Base-by-base conservation (phyloP, 1,140 invertebrate species). In the Aphelenchoides avenae region DNA sequence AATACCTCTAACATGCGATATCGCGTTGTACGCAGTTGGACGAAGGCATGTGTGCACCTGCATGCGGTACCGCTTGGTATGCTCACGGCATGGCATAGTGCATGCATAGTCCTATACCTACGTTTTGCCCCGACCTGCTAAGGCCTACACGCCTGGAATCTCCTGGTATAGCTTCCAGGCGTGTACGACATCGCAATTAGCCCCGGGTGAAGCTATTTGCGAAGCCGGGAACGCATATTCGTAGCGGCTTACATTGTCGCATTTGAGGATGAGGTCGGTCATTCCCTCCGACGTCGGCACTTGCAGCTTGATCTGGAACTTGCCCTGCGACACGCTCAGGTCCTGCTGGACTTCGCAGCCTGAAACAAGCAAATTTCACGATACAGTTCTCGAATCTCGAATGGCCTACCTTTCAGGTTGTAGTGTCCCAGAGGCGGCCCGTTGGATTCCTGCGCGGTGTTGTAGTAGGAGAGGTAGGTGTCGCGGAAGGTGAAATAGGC, bases 321-420 rank as follows among this genome's bases (percentile, higher is more conserved):
- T 89, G 1, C 85, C 84, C 62, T 91, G 86, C 1, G 88, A 84
- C 0, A 98, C 83, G 78, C 93, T 90, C 0, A 98, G 89, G 78
- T 98, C 93, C 0, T 92, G 92, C 2, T 89, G 91, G 22, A 96
- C 89, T 82, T 97, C 93, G 79, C 91, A 96, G 9, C 92, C 82
- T 82, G 64, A 20, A n/a, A 62, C 5, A 26, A 44, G 61, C 86
- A 81, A 0, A 80, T 78, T 0, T 85, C 83, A 39, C 82, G 74
- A 1, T 83, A 59, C 15, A 1, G 18, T 43, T 20, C 7, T 13
- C 5, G 7, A 52, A n/a, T 13, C 18, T 36, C 18, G 18, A 36
- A 36, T 36, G 26, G 73, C 74, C 18, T 66, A 66, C 22, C 61
- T 83, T 77, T 75, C 37, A 75, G 47, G 20, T 57, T 57, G 52